phyloP scores from a whole-genome alignment of 2,888 invertebrate genomes.

The Anaspis maculata region DNA sequence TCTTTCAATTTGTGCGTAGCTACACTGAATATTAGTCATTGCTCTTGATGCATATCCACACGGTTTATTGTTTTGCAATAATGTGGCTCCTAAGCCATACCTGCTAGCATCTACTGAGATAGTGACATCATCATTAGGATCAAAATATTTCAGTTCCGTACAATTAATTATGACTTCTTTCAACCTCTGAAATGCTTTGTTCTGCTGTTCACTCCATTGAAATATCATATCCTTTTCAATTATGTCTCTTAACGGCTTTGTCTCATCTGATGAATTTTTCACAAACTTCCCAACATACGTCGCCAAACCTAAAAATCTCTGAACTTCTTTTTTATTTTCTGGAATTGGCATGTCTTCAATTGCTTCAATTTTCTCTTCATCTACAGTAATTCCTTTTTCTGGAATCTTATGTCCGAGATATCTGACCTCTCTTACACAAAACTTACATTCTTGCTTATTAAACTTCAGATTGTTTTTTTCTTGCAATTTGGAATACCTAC shows the following conservation, averaged over 20 bases:
- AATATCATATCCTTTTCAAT: constrained; percentile 7
- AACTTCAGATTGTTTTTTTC: constrained; percentile 16
- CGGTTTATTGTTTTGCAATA: constrained; percentile 7
- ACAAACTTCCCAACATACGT: constrained; percentile 21
- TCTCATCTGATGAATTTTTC: constrained; percentile 13
- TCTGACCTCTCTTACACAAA: constrained; percentile 15
- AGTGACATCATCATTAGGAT: constrained; percentile 1
- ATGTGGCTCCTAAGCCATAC: constrained; percentile 9
- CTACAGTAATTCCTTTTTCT: constrained; percentile 15
- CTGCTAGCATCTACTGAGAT: constrained; percentile 8
- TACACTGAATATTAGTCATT: constrained; percentile 14
- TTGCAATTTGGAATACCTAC: constrained; percentile 1
- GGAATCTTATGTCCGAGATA: constrained; percentile 20
- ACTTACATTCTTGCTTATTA: constrained; percentile 20
- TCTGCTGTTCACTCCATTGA: constrained; percentile 3
- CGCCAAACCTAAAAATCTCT: constrained; percentile 24
- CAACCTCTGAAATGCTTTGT: constrained; percentile 3
- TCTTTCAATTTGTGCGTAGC: constrained; percentile 22
- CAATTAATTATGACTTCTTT: constrained; percentile 3
- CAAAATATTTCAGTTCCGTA: constrained; percentile 5
- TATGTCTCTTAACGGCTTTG: constrained; percentile 10
- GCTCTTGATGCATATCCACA: constrained; percentile 8
- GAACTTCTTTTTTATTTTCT: constrained; percentile 21
- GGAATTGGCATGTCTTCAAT: constrained; percentile 19
- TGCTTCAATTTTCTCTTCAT: constrained; percentile 19